A percentile compares a stretch with the other conserved stretches of the same genome.
Conservation (phyloP, 2,888 invertebrate species). For the Athalia circularis region DNA sequence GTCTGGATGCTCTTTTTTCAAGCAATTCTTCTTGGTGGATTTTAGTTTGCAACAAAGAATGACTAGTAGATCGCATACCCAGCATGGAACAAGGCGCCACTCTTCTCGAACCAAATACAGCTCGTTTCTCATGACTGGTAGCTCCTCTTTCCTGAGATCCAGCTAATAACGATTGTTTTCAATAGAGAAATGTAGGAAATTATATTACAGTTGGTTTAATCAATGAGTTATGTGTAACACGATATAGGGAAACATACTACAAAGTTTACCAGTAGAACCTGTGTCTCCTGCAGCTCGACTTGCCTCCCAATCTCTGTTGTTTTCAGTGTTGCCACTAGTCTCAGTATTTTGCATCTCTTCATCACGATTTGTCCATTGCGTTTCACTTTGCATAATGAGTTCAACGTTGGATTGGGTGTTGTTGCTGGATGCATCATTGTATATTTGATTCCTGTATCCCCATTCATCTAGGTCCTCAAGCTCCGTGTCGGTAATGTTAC, state of each 20-base stretch:
- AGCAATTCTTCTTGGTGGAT: slow-evolving; percentile 64
- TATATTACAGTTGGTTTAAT: too few species aligned
- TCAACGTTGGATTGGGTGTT: slow-evolving; percentile 49
- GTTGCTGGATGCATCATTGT: slow-evolving; percentile 46
- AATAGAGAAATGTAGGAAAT: not conserved
- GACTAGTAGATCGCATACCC: slow-evolving; percentile 50
- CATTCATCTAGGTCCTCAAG: slow-evolving; percentile 71
- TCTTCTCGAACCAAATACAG: slow-evolving; percentile 48
- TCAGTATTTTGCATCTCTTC: slow-evolving; percentile 44
- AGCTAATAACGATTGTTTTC: slow-evolving; percentile 17
- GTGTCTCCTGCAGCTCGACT: slow-evolving; percentile 40
- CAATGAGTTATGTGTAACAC: too few species aligned
- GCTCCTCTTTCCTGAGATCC: slow-evolving; percentile 48
- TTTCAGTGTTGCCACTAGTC: slow-evolving; percentile 41
- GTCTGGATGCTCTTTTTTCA: slow-evolving; percentile 61
- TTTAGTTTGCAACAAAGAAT: slow-evolving; percentile 62
- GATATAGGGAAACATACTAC: not conserved
- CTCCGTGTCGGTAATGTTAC: slow-evolving; percentile 79
- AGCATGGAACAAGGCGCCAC: slow-evolving; percentile 57
- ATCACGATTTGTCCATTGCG: slow-evolving; percentile 48
- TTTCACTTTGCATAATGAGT: slow-evolving; percentile 51
- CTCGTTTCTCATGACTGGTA: slow-evolving; percentile 41
- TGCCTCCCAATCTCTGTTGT: slow-evolving; percentile 48
- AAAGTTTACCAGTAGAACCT: slow-evolving; percentile 49
- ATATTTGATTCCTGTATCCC: slow-evolving; percentile 56